A percentile compares a stretch with the other conserved stretches of the same genome.
These are phyloP conservation scores for Ricordea florida DNA, from an alignment of 92 coral and sea anemone species.

Conservation along the genomic window DNA sequence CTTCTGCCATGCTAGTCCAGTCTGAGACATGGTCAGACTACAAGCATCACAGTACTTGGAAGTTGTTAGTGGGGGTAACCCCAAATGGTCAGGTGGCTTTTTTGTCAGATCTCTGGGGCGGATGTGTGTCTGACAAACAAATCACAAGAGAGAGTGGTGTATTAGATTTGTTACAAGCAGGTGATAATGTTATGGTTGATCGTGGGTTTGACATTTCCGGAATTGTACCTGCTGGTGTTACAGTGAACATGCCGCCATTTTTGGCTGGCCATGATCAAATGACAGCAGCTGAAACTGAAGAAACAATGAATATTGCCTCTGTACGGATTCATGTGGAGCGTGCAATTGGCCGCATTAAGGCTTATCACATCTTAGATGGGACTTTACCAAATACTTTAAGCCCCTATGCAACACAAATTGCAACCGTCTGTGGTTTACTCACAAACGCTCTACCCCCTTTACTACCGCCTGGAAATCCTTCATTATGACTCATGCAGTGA, in stretches of 20 bases:
- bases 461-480: conserved; percentile 24
- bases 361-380: conserved; percentile 55
- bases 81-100: conserved; percentile 57
- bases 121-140: conserved; percentile 52
- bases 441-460: conserved; percentile 64
- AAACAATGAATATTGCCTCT: conserved; percentile 50
- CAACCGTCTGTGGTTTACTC: conserved; percentile 39
- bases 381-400: conserved; percentile 38
- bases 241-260: conserved; percentile 72
- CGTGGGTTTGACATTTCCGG: conserved; percentile 67
- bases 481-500: neutral
- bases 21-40: conserved; percentile 59
- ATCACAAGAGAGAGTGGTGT: conserved; percentile 55
- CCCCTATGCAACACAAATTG: conserved; percentile 47
- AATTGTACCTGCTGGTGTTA: conserved; percentile 47
- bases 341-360: conserved; percentile 66
- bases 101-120: conserved; percentile 60
- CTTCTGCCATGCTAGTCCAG: conserved; percentile 61
- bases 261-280: conserved; percentile 47
- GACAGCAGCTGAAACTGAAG: conserved; percentile 49
- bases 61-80: conserved; percentile 35
- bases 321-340: conserved; percentile 60
- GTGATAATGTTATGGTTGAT: conserved; percentile 71
- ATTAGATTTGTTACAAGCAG: conserved; percentile 30
- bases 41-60: conserved; percentile 56